These are phyloP conservation scores for Gisinianus flammeolus DNA, from an alignment of 2,888 invertebrate species.

Conservation along the genomic window DNA sequence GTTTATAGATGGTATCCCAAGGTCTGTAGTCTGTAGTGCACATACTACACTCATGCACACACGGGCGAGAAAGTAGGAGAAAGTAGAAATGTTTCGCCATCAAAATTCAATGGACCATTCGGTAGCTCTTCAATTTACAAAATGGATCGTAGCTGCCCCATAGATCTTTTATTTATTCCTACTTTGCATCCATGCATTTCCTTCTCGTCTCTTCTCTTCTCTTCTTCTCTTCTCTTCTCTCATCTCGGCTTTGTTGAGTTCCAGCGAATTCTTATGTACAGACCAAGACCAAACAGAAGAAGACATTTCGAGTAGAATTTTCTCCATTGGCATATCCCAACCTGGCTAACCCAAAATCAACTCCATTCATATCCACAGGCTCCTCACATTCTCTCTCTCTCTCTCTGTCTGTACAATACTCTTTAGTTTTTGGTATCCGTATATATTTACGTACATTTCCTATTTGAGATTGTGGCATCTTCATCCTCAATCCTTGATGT, in stretches of 20 bases:
- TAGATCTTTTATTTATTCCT: conserved; percentile 9
- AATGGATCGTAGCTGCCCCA: conserved; percentile 1
- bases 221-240: neutral
- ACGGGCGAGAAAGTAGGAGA: neutral
- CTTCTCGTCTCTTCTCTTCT: neutral
- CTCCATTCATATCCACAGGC: no score
- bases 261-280: no score
- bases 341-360: no score
- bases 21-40: neutral
- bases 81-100: conserved; percentile 11
- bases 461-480: no score
- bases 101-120: conserved; percentile 21
- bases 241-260: neutral
- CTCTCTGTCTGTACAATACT: no score
- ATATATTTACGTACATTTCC: no score
- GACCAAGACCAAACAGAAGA: no score
- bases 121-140: conserved; percentile 1
- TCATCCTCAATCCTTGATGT: no score
- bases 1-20: neutral
- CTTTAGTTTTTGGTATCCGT: no score
- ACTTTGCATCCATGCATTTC: neutral
- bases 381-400: no score
- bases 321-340: no score
- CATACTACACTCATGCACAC: neutral
- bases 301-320: no score